Conservation (phyloP, 1,140 invertebrate species). For the Drosophila eugracilis region DNA sequence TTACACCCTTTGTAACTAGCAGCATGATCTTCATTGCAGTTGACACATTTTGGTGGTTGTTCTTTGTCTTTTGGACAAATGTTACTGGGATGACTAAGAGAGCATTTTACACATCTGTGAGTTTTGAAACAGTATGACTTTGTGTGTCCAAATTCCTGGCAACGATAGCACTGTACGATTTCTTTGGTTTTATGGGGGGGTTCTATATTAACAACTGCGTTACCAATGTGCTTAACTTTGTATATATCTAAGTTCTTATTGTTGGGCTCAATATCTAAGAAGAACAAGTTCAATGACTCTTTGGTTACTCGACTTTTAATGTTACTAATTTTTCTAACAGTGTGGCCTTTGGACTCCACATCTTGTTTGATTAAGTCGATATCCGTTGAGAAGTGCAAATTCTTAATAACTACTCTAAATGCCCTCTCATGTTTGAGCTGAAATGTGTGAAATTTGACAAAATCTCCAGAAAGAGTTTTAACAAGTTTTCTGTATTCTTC, state of each 20-base stretch:
- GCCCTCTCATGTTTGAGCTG: too few relatives aligned
- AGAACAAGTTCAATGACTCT: not conserved
- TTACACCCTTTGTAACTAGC: constrained; percentile 59
- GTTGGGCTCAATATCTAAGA: not conserved
- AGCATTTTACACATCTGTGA: constrained; percentile 76
- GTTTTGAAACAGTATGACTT: too few relatives aligned
- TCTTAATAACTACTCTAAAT: too few relatives aligned
- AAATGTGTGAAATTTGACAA: too few relatives aligned
- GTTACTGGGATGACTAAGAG: constrained; percentile 65
- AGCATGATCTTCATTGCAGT: constrained; percentile 62
- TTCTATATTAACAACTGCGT: not conserved
- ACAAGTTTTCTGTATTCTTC: too few relatives aligned
- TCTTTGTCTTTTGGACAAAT: constrained; percentile 36
- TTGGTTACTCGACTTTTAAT: too few relatives aligned
- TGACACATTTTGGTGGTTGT: constrained; percentile 63
- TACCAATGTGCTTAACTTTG: not conserved
- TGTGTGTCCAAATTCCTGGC: not conserved
- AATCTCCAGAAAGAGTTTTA: too few relatives aligned
- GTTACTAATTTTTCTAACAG: too few relatives aligned
- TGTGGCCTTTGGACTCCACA: too few relatives aligned
- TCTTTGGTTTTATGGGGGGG: not conserved
- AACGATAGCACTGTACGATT: not conserved
- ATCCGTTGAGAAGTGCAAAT: too few relatives aligned
- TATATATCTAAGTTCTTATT: not conserved
- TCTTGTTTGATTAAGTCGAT: too few relatives aligned